Conservation (phyloP, 1,140 invertebrate species). For the Oncopeltus fasciatus region DNA sequence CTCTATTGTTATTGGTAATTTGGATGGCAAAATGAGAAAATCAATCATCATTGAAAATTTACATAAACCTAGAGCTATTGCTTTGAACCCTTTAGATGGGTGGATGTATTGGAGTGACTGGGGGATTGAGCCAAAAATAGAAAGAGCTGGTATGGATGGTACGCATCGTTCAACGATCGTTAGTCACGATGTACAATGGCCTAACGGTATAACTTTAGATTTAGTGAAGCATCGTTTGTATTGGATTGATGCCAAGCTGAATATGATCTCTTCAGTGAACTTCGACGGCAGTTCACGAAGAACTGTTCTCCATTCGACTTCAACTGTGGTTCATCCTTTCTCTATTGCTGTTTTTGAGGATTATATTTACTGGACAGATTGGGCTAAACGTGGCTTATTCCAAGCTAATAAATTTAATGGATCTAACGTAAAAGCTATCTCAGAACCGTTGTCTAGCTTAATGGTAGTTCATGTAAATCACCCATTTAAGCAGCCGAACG, state of each 20-base stretch:
- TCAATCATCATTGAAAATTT: not conserved
- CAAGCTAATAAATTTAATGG: conserved; percentile 90
- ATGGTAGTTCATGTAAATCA: conserved; percentile 94
- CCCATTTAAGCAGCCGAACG: conserved; percentile 79
- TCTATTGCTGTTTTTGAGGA: conserved; percentile 86
- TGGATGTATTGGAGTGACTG: conserved; percentile 64
- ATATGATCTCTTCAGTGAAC: conserved; percentile 70
- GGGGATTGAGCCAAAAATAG: conserved; percentile 81
- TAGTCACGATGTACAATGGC: conserved; percentile 81
- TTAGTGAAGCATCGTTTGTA: conserved; percentile 69
- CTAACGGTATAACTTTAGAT: conserved; percentile 84
- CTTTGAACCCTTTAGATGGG: not conserved
- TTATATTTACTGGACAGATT: conserved; percentile 92
- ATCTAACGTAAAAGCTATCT: conserved; percentile 54
- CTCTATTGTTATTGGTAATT: no score
- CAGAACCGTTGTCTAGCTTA: conserved; percentile 68
- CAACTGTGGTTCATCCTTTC: conserved; percentile 74
- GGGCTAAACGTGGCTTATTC: conserved; percentile 84
- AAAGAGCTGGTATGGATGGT: conserved; percentile 89
- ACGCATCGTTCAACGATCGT: conserved; percentile 74
- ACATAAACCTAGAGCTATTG: not conserved
- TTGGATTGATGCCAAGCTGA: conserved; percentile 92
- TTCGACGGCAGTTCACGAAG: conserved; percentile 66
- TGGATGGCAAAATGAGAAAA: not conserved
- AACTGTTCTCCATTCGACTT: conserved; percentile 50